Evolutionary conservation across 2,797 vertebrate species (phyloP).

Genomic region (Chelon labrosus): DNA sequence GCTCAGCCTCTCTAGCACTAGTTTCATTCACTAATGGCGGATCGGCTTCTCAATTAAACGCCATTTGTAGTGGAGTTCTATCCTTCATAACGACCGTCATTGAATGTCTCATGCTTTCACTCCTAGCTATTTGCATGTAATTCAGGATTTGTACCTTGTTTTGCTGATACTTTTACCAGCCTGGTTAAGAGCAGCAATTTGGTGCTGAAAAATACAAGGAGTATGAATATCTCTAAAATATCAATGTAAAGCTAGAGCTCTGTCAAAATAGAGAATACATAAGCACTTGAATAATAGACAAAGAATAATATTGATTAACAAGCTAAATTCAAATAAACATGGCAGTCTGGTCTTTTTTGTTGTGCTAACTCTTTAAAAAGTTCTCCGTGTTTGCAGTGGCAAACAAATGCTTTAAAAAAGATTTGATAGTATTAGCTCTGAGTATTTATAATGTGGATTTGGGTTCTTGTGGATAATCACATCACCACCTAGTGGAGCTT

Average conservation of each 20-base stretch:
- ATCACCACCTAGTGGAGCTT: constrained; percentile 70
- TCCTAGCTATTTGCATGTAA: constrained; percentile 24
- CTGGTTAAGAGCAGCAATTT: constrained; percentile 45
- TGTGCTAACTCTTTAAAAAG: constrained; percentile 68
- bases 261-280: constrained; percentile 60
- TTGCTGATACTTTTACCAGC: constrained; percentile 34
- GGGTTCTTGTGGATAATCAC: constrained; percentile 51
- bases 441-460: constrained; percentile 55
- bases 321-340: constrained; percentile 63
- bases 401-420: constrained; percentile 67
- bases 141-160: constrained; percentile 50
- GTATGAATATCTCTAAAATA: constrained; percentile 51
- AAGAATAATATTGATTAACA: constrained; percentile 71
- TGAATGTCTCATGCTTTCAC: background rate
- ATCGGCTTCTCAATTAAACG: constrained; percentile 6
- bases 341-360: constrained; percentile 67
- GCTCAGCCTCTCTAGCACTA: constrained; percentile 30
- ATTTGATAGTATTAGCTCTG: constrained; percentile 62
- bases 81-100: background rate
- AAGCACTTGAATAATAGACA: constrained; percentile 65
- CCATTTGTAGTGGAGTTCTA: background rate
- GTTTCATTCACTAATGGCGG: constrained; percentile 19
- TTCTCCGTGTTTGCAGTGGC: constrained; percentile 63
- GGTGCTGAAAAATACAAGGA: constrained; percentile 36
- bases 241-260: constrained; percentile 54